Evolutionary conservation across 2,888 invertebrate genomes (phyloP), one percentile per base, ranked within the genome.

Genomic region (Acleris cristana): DNA sequence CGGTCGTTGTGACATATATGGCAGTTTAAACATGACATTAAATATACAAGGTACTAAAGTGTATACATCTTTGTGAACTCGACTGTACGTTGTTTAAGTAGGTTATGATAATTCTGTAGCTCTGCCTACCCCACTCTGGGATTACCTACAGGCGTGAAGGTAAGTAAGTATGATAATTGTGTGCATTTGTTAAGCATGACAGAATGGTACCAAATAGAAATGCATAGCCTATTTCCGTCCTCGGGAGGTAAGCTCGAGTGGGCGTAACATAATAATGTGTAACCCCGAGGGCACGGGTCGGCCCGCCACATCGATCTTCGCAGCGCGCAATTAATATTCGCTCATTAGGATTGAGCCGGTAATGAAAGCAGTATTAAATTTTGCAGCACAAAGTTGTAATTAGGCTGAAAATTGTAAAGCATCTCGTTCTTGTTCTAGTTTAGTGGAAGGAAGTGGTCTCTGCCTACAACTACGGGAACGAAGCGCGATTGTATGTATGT

Each of bases 281-380:
- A 49, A 60, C 55, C 26, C 21, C 16, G 12, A 19, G 19, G 44
- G 23, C 19, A 1, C 3, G 34, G 45, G 26, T 34, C 21, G 48
- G 40, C 49, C n/a, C 54, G 44, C 21, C 19, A 34, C 23, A 34
- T 60, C 55, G 60, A 65, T 65, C 44, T 40, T 51, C 26, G 44
- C 55, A 61, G 55, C 65, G 16, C 21, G 55, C 55, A 55, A 65
- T 60, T 65, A 65, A 56, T 64, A 64, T 51, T 51, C 44, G 16
- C 65, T 65, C 65, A 65, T 65, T 65, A 61, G 55, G 60, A 44
- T 51, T 49, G 59, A 51, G 49, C 53, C 58, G 30, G 49, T 55
- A 51, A 60, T 61, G 40, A 54, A 49, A 40, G 60, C 40, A 21
- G 55, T 40, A 60, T 21, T 30, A 65, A 60, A 51, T 60, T 65